These are phyloP conservation scores for Cebus imitator DNA, from an alignment of 2,113 vertebrate genomes.

Conservation along the genomic window DNA sequence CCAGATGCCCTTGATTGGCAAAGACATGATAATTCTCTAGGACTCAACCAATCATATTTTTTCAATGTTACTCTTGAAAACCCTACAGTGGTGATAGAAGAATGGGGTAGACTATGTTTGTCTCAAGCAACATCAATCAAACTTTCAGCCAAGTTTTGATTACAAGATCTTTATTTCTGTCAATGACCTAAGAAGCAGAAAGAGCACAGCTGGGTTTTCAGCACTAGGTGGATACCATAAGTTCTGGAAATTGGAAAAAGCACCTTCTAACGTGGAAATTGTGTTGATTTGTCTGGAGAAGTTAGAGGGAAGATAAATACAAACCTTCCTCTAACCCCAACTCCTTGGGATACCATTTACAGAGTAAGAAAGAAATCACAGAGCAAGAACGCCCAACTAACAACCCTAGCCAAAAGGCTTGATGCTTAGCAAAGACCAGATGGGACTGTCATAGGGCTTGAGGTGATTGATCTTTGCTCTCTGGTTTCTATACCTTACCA, in stretches of 20 bases:
- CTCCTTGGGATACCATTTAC: neutral
- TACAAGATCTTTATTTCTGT: slow-evolving; percentile 68
- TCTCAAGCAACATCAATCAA: slow-evolving; percentile 65
- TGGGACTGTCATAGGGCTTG: neutral
- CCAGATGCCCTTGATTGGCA: slow-evolving; percentile 29
- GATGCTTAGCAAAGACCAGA: neutral
- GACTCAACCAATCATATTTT: slow-evolving; percentile 29
- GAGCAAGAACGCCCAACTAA: neutral
- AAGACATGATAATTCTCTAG: slow-evolving; percentile 50
- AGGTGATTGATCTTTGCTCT: neutral
- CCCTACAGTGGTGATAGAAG: slow-evolving; percentile 42
- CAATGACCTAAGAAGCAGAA: slow-evolving; percentile 50
- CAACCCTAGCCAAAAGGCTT: neutral
- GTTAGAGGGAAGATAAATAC: slow-evolving; percentile 51
- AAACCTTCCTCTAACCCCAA: neutral
- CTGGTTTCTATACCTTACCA: neutral
- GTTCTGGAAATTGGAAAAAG: slow-evolving; percentile 48
- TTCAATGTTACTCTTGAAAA: slow-evolving; percentile 60
- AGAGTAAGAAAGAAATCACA: neutral
- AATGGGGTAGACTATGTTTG: slow-evolving; percentile 49
- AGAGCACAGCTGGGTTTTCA: slow-evolving; percentile 63
- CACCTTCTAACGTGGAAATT: slow-evolving; percentile 60
- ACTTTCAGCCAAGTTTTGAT: slow-evolving; percentile 71
- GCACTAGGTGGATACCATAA: slow-evolving; percentile 57
- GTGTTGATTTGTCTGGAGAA: slow-evolving; percentile 53